phyloP scores from a whole-genome alignment of 2,797 vertebrate genomes.

The Danio jaintianensis region DNA sequence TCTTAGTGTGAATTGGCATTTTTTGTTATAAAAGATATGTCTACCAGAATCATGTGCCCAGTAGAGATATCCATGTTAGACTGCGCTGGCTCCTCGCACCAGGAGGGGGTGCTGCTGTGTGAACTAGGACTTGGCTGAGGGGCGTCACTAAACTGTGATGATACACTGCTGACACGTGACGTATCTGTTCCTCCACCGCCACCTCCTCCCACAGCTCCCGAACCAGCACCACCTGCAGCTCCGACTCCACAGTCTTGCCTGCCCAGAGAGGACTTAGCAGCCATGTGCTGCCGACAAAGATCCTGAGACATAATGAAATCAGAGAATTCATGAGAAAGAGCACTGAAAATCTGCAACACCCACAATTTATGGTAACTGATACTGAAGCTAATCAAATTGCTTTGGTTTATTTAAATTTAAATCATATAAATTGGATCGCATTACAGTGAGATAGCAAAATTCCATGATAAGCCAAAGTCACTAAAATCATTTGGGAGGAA shows the following conservation, averaged over 20 bases:
- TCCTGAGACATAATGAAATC: constrained; percentile 78
- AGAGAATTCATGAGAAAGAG: neutral
- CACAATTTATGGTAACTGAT: neutral
- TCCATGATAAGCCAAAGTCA: too few species aligned
- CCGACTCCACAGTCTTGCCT: constrained; percentile 78
- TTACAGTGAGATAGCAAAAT: too few species aligned
- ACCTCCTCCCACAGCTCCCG: constrained; percentile 48
- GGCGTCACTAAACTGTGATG: constrained; percentile 95
- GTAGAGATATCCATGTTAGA: constrained; percentile 99
- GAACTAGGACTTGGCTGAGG: constrained; percentile 95
- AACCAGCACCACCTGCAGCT: constrained; percentile 47
- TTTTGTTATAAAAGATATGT: neutral
- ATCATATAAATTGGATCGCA: neutral
- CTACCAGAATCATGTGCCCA: constrained; percentile 98
- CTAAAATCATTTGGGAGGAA: neutral
- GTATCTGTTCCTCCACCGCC: constrained; percentile 78
- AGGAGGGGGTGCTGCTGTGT: constrained; percentile 97
- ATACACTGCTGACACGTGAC: constrained; percentile 94
- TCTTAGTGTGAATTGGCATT: neutral
- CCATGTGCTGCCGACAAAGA: constrained; percentile 97
- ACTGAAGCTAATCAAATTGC: neutral
- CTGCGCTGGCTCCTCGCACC: constrained; percentile 96
- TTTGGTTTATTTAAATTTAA: neutral
- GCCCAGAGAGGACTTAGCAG: constrained; percentile 89
- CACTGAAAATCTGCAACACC: neutral